Evolutionary conservation across 2,113 vertebrate species (phyloP), one percentile per base, ranked within the genome.

Genomic region (Amazona vittata): DNA sequence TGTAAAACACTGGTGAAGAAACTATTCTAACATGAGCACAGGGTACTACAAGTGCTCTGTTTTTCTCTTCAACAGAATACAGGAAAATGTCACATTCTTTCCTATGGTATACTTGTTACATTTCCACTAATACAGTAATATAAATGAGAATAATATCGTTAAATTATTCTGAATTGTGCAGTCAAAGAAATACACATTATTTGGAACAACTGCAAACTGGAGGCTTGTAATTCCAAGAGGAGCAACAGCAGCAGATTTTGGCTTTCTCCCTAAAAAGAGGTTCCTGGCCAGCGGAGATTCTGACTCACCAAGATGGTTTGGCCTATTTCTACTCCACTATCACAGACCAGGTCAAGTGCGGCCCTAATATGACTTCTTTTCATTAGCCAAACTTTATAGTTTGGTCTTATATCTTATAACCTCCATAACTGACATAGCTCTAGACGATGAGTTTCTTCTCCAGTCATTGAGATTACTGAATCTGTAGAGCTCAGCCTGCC

Each of bases 111-210:
- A 75, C 31, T 92, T 83, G 46, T 47, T 94, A 47, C 68, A 96
- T 91, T 91, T 94, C 70, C n/a, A 95, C 47, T 95, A 93, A 94
- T 84, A 91, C 0, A 2, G 91, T 82, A 87, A 93, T 37, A 83
- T 89, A 89, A 93, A 91, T 86, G 93, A 82, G 77, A 94, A 95
- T 93, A 96, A 96, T 76, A 79, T 65, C 87, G 91, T 95, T 91
- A 97, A 93, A 75, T 87, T 87, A 71, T 84, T 95, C 91, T 93
- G 91, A 89, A 76, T 75, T 89, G 65, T 64, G 86, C 69, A 93
- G 81, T 95, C 94, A 93, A 93, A 62, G 67, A 87, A 93, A 91
- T 82, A 74, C 47, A 91, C 33, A 78, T 37, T 69, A 73, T 70
- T 93, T 57, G 62, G 57, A 86, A 86, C 12, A 81, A 67, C 29